A percentile compares a stretch with the other conserved stretches of the same genome.
These are phyloP conservation scores for Auanema freiburgensis DNA, from an alignment of 2,888 invertebrate genomes.

Conservation along the genomic window DNA sequence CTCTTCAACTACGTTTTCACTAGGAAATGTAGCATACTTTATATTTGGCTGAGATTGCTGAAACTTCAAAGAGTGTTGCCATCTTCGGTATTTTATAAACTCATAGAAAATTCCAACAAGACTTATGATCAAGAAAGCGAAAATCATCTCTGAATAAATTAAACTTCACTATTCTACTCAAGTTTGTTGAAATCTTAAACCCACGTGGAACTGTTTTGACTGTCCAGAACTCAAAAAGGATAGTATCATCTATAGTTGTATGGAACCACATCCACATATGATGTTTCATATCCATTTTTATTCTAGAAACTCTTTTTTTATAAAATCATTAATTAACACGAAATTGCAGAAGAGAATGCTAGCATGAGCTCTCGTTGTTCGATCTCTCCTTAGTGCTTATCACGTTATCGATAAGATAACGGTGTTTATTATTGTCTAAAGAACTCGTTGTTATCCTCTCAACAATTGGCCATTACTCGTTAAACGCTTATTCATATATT, in stretches of 20 bases:
- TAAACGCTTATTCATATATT: too few species aligned
- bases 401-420: too few species aligned
- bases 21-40: not conserved
- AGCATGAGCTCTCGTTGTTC: too few species aligned
- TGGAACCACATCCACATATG: slow-evolving; percentile 64
- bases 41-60: not conserved
- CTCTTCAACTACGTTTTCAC: slow-evolving; percentile 1
- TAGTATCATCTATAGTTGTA: slow-evolving; percentile 53
- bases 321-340: too few species aligned
- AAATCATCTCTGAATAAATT: slow-evolving; percentile 47
- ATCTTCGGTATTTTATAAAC: slow-evolving; percentile 45
- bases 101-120: slow-evolving; percentile 44
- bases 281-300: slow-evolving; percentile 30
- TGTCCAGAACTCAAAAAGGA: slow-evolving; percentile 58
- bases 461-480: too few species aligned
- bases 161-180: not conserved
- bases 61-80: slow-evolving; percentile 9
- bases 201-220: slow-evolving; percentile 49
- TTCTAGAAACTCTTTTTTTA: slow-evolving; percentile 2
- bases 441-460: too few species aligned
- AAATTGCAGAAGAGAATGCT: too few species aligned
- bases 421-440: too few species aligned
- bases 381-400: too few species aligned
- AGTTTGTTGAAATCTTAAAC: slow-evolving; percentile 5
- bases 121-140: too few species aligned